Base-by-base conservation (phyloP, 2,888 invertebrate genomes). In the Lasioglossum villosulum region DNA sequence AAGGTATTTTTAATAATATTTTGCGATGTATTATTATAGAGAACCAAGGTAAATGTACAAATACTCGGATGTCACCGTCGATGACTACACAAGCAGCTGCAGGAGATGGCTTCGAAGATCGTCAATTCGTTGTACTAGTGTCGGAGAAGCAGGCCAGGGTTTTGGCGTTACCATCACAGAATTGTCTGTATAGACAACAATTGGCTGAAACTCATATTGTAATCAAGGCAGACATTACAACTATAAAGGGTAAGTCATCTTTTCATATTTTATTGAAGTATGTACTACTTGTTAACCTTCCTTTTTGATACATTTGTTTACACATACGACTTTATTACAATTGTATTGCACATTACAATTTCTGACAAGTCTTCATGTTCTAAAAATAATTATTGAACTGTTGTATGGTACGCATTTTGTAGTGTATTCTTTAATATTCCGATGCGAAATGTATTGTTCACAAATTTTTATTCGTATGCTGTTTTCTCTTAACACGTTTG, bases 111-210 rank as follows among this genome's bases (percentile, higher is more conserved):
- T 95, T 96, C 92, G 97, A 97, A 92, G 99, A 99, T 96, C 96
- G 98, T 89, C 99, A 99, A 96, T 99, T 98, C 96, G 98, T 98
- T 89, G 98, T 99, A 78, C 97, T 99, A 91, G 98, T 98, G 88
- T 99, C 99, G 84, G 99, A 99, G 96, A 99, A 99, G 96, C 98
- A 99, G 96, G 98, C 98, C 87, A 97, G 98, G 93, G 98, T 99
- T 88, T 97, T 99, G 89, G 98, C 98, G 90, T 96, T 99, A 94
- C 99, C 99, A 89, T 98, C 99, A 92, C 99, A 99, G 96, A 98
- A 98, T 95, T 99, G 98, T 96, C 97, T 98, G 92, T 99, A 98
- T 96, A 97, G 98, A 93, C 98, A 98, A 95, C 98, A 98, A 96
- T 97, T 99, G 92, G 98, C 98, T 88, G 99, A 99, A 94, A 97